These are phyloP conservation scores for Pandemis heparana DNA, from an alignment of 2,888 invertebrate species.

Conservation along the genomic window DNA sequence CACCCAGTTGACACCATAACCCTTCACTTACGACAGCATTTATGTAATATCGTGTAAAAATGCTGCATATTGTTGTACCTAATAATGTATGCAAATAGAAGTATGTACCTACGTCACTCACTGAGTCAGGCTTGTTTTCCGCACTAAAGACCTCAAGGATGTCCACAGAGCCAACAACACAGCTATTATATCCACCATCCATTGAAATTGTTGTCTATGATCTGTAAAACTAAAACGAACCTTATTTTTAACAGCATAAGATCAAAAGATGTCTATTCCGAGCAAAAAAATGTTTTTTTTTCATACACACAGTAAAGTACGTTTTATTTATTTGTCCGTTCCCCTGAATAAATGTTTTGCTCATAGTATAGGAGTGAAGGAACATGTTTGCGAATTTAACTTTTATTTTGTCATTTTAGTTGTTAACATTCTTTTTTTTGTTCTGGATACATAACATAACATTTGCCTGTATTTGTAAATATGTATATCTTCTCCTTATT, in stretches of 20 bases:
- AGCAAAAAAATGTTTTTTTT: neutral
- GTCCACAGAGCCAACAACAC: conserved; percentile 34
- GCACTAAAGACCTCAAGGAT: conserved; percentile 64
- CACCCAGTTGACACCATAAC: no score
- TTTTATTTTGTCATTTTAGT: neutral
- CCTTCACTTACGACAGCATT: neutral
- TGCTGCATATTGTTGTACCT: conserved; percentile 8
- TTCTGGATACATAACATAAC: no score
- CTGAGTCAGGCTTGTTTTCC: conserved; percentile 56
- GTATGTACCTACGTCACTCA: conserved; percentile 26
- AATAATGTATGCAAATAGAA: conserved; percentile 32
- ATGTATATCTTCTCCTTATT: no score
- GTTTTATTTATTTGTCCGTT: neutral
- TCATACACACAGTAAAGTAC: conserved; percentile 1
- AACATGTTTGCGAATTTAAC: neutral
- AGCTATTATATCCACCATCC: conserved; percentile 40
- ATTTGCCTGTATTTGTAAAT: no score
- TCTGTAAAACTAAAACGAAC: conserved; percentile 2
- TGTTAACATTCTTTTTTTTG: no score
- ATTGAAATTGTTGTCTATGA: conserved; percentile 19
- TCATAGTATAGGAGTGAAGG: neutral
- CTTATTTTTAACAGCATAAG: neutral
- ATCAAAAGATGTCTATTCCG: neutral
- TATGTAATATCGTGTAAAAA: neutral
- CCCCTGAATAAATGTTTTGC: neutral